Evolutionary conservation across 1,140 invertebrate species (phyloP).

Genomic region (Drosophila sp.): DNA sequence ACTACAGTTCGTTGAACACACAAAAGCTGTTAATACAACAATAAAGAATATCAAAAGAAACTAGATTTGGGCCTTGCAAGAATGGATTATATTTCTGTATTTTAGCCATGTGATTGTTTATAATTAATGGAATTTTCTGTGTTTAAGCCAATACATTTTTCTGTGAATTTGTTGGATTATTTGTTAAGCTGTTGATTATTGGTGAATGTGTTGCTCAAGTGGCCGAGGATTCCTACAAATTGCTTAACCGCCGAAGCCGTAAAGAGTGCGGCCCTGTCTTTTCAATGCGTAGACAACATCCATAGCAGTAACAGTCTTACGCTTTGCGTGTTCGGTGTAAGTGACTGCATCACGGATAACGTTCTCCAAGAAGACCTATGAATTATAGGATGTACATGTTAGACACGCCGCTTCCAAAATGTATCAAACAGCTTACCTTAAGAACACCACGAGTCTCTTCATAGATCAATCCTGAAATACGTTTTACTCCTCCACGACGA

Average conservation of each 20-base stretch:
- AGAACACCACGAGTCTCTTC: conserved; percentile 88
- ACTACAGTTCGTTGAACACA: conserved; percentile 2
- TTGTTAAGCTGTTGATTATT: background rate
- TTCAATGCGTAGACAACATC: conserved; percentile 94
- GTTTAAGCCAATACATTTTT: background rate
- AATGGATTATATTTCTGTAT: background rate
- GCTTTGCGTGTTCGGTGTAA: conserved; percentile 92
- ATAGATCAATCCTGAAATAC: conserved; percentile 90
- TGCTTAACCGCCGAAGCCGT: conserved; percentile 87
- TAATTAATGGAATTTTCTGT: background rate
- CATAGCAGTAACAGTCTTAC: conserved; percentile 94
- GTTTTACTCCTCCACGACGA: conserved; percentile 90
- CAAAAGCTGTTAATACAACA: background rate
- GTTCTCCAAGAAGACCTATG: conserved; percentile 91
- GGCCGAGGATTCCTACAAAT: background rate
- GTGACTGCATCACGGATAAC: conserved; percentile 92
- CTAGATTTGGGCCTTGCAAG: background rate
- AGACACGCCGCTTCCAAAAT: conserved; percentile 83
- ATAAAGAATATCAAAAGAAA: background rate
- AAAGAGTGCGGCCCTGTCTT: conserved; percentile 89
- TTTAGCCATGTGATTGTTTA: background rate
- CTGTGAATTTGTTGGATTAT: background rate
- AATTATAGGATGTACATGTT: background rate
- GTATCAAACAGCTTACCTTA: conserved; percentile 86
- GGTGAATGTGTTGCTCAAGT: background rate